Evolutionary conservation across 2,888 invertebrate species (phyloP).

Genomic region (Agrotis clavis): DNA sequence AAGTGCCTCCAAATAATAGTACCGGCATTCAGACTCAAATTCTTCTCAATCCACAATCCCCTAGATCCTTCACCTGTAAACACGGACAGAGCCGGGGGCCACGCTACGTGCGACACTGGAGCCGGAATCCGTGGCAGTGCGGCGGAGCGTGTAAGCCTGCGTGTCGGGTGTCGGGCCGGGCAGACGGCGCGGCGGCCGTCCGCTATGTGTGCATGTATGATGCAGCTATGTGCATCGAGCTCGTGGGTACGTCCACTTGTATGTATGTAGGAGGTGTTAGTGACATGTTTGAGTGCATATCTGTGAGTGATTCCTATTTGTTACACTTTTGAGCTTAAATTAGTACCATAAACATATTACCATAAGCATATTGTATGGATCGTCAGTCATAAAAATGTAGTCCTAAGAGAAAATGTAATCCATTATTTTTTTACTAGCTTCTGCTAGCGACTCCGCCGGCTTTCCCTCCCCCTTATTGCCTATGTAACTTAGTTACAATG

Average conservation of each 20-base stretch:
- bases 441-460: too few species aligned
- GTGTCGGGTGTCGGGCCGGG: constrained; percentile 65
- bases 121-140: constrained; percentile 73
- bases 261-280: not conserved
- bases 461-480: too few species aligned
- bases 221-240: constrained; percentile 1
- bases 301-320: not conserved
- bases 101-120: constrained; percentile 60
- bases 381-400: too few species aligned
- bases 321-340: not conserved
- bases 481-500: too few species aligned
- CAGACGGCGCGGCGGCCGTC: constrained; percentile 67
- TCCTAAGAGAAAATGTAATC: too few species aligned
- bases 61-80: constrained; percentile 8
- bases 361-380: too few species aligned
- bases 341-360: too few species aligned
- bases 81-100: constrained; percentile 7
- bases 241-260: not conserved
- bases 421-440: too few species aligned
- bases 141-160: constrained; percentile 70
- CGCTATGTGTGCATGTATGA: constrained; percentile 17
- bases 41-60: not conserved
- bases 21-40: not conserved
- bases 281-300: not conserved
- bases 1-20: not conserved